Evolutionary conservation across 2,797 vertebrate genomes (phyloP), one percentile per base, ranked within the genome.

Genomic region (Pipistrellus pipistrellus): DNA sequence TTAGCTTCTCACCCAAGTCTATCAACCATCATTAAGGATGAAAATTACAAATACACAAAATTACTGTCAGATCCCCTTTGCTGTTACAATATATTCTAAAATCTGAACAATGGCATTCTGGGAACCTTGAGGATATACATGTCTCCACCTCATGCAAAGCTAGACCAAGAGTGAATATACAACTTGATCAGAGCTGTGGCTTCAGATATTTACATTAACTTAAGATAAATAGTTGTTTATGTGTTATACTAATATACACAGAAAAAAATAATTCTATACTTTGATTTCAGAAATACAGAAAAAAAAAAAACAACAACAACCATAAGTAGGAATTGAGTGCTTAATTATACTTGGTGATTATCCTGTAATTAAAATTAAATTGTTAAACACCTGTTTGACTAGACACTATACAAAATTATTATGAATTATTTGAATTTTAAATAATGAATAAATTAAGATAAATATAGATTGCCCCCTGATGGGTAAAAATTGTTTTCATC

Each of bases 31-130:
- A 95, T 72, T 85, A 96, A 82, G 21, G 72, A n/a, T 91, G 53
- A 97, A 97, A 98, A 90, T 73, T 94, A 83, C 30, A 95, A 92
- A 81, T 59, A 88, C 41, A 96, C 46, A 80, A 68, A 94, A 92
- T 69, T 95, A 62, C 41, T 32, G 8, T 62, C 86, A 90, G 77
- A 96, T 53, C 25, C 30, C 44, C 66, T 90, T 93, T 82, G 12
- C 53, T 92, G 71, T 11, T 25, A 46, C 2, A 62, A 57, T 12
- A 75, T 8, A 64, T 35, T 46, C 3, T 85, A 27, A 95, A 95
- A 48, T 48, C 38, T 0, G 10, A 8, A 15, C 78, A 95, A 53
- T 30, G n/a, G 27, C 21, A 96, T 94, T 93, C 86, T 93, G 30
- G 30, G 90, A 23, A 85, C 53, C 38, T 73, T 15, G 21, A 81